Conservation (phyloP, 30 jellyfish, hydroid and myxozoan species). For the Aurelia aurita region DNA sequence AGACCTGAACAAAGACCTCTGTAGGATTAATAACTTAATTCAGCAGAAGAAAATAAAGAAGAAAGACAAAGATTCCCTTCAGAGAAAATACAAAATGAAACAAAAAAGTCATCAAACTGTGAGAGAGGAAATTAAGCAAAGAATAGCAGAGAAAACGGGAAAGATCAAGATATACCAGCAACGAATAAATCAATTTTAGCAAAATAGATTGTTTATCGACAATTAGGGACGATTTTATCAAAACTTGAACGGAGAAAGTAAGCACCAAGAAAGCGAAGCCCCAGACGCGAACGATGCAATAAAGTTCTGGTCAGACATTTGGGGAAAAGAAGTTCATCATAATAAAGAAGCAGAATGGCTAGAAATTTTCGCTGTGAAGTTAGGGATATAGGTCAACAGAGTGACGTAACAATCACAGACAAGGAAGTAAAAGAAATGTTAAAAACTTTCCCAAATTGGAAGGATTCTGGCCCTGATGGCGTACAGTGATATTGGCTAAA, state of each 20-base stretch:
- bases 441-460: too few species aligned
- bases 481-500: too few species aligned
- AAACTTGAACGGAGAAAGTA: conserved; percentile 14
- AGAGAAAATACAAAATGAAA: too few species aligned
- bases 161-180: conserved; percentile 9
- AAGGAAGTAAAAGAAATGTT: conserved; percentile 1
- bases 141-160: neutral
- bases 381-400: conserved; percentile 18
- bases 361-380: conserved; percentile 27
- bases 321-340: conserved; percentile 23
- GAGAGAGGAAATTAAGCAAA: too few species aligned
- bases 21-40: neutral
- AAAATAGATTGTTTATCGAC: conserved; percentile 15
- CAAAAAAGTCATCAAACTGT: too few species aligned
- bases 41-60: neutral
- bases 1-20: too few species aligned
- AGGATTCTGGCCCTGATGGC: neutral
- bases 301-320: conserved; percentile 41
- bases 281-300: conserved; percentile 22
- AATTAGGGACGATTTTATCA: conserved; percentile 16
- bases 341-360: conserved; percentile 21
- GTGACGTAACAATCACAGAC: neutral
- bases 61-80: neutral
- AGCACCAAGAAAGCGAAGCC: conserved; percentile 5
- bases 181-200: conserved; percentile 18